Base-by-base conservation (phyloP, 2,888 invertebrate genomes). In the Caenorhabditis macrosperma region DNA sequence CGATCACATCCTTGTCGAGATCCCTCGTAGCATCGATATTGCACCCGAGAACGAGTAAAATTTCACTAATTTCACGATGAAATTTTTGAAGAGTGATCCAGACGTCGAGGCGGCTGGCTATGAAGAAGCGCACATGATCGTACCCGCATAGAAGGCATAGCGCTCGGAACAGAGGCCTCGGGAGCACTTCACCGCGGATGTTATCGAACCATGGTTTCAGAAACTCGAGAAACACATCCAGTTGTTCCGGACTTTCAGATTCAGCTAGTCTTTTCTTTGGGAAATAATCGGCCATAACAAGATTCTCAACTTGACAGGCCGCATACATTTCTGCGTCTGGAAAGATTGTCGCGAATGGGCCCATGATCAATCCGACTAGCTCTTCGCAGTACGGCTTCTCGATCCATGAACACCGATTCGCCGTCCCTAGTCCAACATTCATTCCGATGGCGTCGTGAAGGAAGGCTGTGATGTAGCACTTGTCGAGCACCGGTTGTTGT, bases 131-230 rank as follows among this genome's bases (percentile, higher is more conserved):
- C n/a, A 69, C 60, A 30, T 76, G 68, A 10, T 74, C 74, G 22
- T 44, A 61, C 0, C 80, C 80, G 52, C 80, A 71, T 0, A 80
- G 57, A 3, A 74, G 35, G 7, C 66, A 52, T 0, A 80, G 52
- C 2, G 67, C 52, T n/a, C 71, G 67, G 63, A 80, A 76, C 12
- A 80, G 28, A 1, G 80, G 57, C 41, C 57, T 80, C 17, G 80
- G 80, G 4, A 74, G 60, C 0, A 68, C n/a, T 48, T 80, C 80
- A 5, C 75, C 76, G 12, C 76, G 75, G 48, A 80, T 57, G 12
- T 38, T 63, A 7, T 80, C 80, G 35, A 80, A 80, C 80, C 80
- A 80, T 0, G 76, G 66, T 26, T 64, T 75, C n/a, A 80, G 54
- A 24, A 74, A 64, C 38, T 80, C 80, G 12, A 76, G 33, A 12